Base-by-base conservation (phyloP, 2,797 vertebrate genomes). In the Gambelia wislizenii region DNA sequence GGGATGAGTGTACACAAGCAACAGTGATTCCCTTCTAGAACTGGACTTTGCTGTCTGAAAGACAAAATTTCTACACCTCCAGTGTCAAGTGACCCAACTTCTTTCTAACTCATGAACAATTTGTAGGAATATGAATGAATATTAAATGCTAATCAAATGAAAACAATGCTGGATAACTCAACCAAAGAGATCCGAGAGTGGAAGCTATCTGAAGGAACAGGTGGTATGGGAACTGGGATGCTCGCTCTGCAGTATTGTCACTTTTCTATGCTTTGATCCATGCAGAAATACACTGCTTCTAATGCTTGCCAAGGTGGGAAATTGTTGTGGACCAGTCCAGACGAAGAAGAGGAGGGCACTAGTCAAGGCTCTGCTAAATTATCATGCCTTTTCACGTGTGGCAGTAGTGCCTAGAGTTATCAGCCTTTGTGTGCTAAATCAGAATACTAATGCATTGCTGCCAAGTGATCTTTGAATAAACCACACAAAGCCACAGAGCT, bases 401-500 rank as follows among this genome's bases (percentile, higher is more conserved):
- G 56, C 67, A n/a, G 56, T 67, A 33, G 30, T 27, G 75, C 9
- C 56, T 12, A 13, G 54, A 84, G 67, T 54, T 67, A 67, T 85
- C 56, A 54, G 77, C 54, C 5, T 83, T 78, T 80, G 44, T 27
- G 44, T 42, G 36, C 54, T 87, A 27, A 87, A 61, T 52, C 36
- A 33, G 76, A 90, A 84, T 72, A 47, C 54, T 80, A 85, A 81
- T 76, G 76, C 69, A 6, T n/a, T 27, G 30, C 61, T 75, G 47
- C 33, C 76, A 88, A 81, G 76, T 33, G 54, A 56, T 81, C 30
- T 76, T 18, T 47, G 89, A 87, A 87, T 84, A 78, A 64, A n/a
- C 76, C 56, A 49, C 49, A 87, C 67, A 87, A 44, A 56, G 67
- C 75, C 27, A 49, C 76, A 13, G 7, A 39, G 36, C 10, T 75